phyloP scores from a whole-genome alignment of 2,888 invertebrate species.

The Andrena bicolor region DNA sequence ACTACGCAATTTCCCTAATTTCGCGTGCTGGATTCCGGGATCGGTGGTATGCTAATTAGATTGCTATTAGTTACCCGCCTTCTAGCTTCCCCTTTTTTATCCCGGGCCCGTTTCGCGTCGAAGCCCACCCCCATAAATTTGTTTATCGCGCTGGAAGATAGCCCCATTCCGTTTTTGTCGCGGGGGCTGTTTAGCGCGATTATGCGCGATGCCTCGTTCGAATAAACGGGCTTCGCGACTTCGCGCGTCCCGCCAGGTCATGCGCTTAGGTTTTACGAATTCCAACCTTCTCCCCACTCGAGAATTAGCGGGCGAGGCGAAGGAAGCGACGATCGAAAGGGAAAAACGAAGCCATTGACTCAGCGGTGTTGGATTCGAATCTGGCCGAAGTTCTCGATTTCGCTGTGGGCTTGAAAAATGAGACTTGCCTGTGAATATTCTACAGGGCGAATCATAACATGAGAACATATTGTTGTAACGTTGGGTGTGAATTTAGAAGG shows the following conservation, averaged over 20 bases:
- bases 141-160: conserved; percentile 26
- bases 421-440: too few relatives aligned
- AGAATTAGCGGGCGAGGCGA: conserved; percentile 4
- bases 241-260: conserved; percentile 3
- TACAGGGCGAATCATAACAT: too few relatives aligned
- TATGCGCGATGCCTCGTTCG: background rate
- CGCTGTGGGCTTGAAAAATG: too few relatives aligned
- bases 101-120: background rate
- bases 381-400: too few relatives aligned
- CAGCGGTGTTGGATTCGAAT: too few relatives aligned
- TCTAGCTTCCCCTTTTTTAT: background rate
- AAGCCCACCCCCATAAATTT: conserved; percentile 25
- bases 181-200: conserved; percentile 31
- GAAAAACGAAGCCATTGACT: background rate
- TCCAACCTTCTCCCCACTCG: background rate
- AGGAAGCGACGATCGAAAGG: background rate
- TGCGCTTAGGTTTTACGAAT: conserved; percentile 11
- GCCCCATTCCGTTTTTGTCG: background rate
- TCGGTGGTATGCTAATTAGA: conserved; percentile 22
- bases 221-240: conserved; percentile 5
- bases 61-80: conserved; percentile 11
- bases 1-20: conserved; percentile 6
- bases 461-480: too few relatives aligned
- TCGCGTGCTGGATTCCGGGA: background rate
- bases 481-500: too few relatives aligned